Percentiles rank a stretch among this genome's conserved stretches.
phyloP scores from a whole-genome alignment of 2,797 vertebrate species.

The Nyctibius grandis region DNA sequence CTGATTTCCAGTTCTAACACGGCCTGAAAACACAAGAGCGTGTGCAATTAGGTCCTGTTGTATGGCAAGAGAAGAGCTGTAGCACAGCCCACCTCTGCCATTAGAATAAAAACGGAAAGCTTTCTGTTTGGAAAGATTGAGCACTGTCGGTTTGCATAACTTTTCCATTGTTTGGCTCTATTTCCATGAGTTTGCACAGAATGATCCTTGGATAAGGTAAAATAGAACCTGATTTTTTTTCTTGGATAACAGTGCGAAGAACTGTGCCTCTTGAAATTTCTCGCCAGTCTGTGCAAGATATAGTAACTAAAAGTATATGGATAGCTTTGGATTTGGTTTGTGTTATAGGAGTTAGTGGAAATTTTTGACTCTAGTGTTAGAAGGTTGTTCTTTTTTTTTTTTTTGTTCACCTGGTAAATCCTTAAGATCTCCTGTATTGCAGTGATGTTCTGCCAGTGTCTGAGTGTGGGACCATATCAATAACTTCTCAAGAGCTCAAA shows the following conservation, averaged over 20 bases:
- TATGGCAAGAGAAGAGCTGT: neutral
- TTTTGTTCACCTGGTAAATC: neutral
- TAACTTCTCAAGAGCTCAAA: neutral
- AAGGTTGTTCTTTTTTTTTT: neutral
- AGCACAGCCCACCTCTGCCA: neutral
- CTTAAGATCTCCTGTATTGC: neutral
- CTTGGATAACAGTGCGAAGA: neutral
- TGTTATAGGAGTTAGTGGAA: neutral
- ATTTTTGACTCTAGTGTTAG: neutral
- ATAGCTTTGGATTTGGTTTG: neutral
- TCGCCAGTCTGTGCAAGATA: neutral
- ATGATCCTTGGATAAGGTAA: neutral
- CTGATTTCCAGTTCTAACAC: neutral
- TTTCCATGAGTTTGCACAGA: neutral
- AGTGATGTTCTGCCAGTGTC: neutral
- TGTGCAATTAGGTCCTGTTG: neutral
- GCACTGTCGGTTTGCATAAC: neutral
- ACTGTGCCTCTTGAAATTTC: neutral
- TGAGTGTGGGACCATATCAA: neutral
- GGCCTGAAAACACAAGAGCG: neutral
- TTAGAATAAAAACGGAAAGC: neutral
- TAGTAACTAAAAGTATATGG: neutral
- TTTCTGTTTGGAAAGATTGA: neutral
- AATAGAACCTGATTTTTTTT: neutral
- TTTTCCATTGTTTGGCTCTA: neutral